Percentiles rank a stretch among this genome's conserved stretches.
Conservation (phyloP, 2,797 vertebrate species). For the Lagorchestes hirsutus region DNA sequence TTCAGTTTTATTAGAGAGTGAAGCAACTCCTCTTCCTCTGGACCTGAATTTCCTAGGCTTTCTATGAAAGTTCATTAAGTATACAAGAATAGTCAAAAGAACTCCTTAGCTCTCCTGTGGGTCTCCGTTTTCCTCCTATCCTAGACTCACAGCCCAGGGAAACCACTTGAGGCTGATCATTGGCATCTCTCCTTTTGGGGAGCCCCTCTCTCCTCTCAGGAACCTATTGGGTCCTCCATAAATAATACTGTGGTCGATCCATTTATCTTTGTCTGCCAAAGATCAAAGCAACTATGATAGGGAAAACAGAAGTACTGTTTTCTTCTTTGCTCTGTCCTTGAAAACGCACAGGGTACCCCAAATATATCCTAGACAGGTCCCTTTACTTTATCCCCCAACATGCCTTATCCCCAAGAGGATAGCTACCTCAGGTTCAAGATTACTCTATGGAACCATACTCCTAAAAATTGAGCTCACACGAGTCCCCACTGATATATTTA, state of each 20-base stretch:
- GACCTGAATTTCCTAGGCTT: neutral
- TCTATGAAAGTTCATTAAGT: neutral
- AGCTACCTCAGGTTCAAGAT: neutral
- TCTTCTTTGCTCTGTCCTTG: neutral
- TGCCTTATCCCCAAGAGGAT: neutral
- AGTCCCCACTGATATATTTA: neutral
- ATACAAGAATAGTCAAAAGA: neutral
- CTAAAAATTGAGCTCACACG: neutral
- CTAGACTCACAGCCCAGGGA: neutral
- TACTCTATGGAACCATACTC: neutral
- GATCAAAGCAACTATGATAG: neutral
- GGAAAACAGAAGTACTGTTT: neutral
- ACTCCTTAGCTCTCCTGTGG: neutral
- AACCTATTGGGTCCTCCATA: neutral
- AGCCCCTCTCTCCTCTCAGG: neutral
- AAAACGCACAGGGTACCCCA: neutral
- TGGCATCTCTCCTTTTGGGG: neutral
- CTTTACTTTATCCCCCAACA: neutral
- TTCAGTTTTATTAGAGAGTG: neutral
- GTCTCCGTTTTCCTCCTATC: neutral
- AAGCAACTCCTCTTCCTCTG: neutral
- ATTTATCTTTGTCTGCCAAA: neutral
- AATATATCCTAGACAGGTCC: neutral
- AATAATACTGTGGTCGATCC: neutral
- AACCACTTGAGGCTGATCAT: neutral